Base-by-base conservation (phyloP, 1,140 invertebrate species). In the Drosophila kepulauana region DNA sequence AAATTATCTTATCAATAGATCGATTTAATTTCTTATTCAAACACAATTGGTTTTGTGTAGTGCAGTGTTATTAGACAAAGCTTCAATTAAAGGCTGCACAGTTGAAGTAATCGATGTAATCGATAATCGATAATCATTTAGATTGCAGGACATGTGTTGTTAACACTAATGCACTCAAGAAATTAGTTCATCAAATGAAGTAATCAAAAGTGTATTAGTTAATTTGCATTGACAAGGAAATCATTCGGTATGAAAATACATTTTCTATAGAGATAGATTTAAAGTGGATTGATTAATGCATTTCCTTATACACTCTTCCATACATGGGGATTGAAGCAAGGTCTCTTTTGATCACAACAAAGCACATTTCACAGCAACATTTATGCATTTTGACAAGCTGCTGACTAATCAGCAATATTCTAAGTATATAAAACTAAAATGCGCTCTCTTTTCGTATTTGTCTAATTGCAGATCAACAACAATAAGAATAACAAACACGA, bases 241-340 rank as follows among this genome's bases (percentile, higher is more conserved):
- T 15, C 25, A 8, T 15, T 30, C 15, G 41, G 25, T 3, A 41
- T 46, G 13, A 25, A 59, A 6, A 58, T 58, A 38, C 16, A 61
- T 46, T 48, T 30, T 20, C 16, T 20, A 20, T 20, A 20, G 16
- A 20, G 16, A 20, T 20, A 20, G 2, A 33, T 48, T 49, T 25
- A 25, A 49, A 35, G 16, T 52, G 5, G 15, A 43, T 64, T 30
- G 51, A 30, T 54, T 3, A 5, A 28, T 61, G 11, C 8, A 62
- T 64, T 75, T 75, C 67, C 67, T 70, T 48, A 51, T 75, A 33
- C 46, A 68, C 61, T 68, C 59, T 68, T 52, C 41, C 51, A 59
- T 57, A 35, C 35, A 43, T 38, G 35, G 5, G 41, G 41, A 25
- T 25, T 5, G 41, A 33, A 20, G 11, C 51, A 15, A 62, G 58